phyloP scores from a whole-genome alignment of 2,797 vertebrate species.

The Etheostoma nigrum region DNA sequence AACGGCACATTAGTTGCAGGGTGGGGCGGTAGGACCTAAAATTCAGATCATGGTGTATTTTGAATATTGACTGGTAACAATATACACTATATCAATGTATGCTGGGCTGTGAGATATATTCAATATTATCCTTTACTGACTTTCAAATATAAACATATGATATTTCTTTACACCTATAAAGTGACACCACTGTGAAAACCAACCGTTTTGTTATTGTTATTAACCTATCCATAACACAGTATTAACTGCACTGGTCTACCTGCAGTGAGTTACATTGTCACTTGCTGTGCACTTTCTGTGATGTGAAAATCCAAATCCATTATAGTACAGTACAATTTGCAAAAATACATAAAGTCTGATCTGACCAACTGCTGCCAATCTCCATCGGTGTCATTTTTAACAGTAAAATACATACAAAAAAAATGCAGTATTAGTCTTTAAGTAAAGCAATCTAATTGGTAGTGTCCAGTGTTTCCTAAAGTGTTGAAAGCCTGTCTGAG shows the following conservation, averaged over 20 bases:
- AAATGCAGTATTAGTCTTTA: not conserved
- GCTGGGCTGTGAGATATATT: not conserved
- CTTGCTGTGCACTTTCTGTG: not conserved
- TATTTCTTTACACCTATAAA: not conserved
- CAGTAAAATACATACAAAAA: not conserved
- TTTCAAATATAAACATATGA: not conserved
- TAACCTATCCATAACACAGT: not conserved
- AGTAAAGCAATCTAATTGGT: slow-evolving; percentile 29
- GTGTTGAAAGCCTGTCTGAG: slow-evolving; percentile 30
- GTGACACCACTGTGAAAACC: not conserved
- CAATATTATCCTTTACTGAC: not conserved
- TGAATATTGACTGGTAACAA: not conserved
- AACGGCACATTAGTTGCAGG: not conserved
- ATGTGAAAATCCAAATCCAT: not conserved
- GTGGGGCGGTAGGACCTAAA: not conserved
- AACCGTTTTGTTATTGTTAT: not conserved
- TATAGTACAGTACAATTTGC: not conserved
- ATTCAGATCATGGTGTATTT: not conserved
- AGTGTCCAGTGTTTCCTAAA: slow-evolving; percentile 23
- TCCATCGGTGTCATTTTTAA: slow-evolving; percentile 1
- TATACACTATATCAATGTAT: not conserved
- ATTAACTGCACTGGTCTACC: not conserved
- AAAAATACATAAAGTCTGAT: not conserved
- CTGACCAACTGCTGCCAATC: not conserved
- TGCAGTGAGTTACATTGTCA: not conserved